Base-by-base conservation (phyloP, 2,888 invertebrate species). In the Xanthorhoe spadicearia region DNA sequence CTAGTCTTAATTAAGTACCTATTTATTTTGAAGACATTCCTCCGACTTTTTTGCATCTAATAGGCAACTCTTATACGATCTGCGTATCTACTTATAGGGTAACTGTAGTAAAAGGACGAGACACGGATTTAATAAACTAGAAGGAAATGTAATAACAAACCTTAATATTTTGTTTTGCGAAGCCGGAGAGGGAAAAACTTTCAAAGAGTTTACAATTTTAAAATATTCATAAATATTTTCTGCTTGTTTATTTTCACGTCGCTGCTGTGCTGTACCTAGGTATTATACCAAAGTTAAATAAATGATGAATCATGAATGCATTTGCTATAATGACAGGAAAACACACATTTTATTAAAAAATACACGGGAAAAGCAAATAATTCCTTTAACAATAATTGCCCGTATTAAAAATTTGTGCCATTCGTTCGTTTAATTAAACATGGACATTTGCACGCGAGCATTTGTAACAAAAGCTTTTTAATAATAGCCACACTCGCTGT, bases 51-150 rank as follows among this genome's bases (percentile, higher is more conserved):
- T 2, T 4, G 1, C 7, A 38, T 17, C 38, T 8, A 51, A 43
- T 8, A 51, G 46, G 15, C 57, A 55, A 2, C 63, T 51, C 52
- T 57, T 43, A 28, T 50, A 8, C 80, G 78, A 80, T 80, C 76
- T 63, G 66, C 58, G 64, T 70, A 67, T 62, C 43, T 70, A 68
- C 63, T 59, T 70, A 67, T 53, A 66, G 57, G 53, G 57, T 28
- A 61, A 19, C 66, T 62, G 52, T 66, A 57, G 18, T 64, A 57
- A 15, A 55, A 52, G 53, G 38, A 64, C 64, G 73, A 70, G 78
- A 84, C 84, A 84, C 81, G 65, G 81, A 69, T 71, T 63, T 60
- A 65, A 68, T 68, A 70, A 64, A 70, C 72, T 53, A 51, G 46
- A 63, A 66, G 60, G 60, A n/a, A 68, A 70, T 72, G 66, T 63